A percentile compares a stretch with the other conserved stretches of the same genome.
Evolutionary conservation across 1,140 invertebrate genomes (phyloP).

Genomic region (Rhyacophila brunnea): DNA sequence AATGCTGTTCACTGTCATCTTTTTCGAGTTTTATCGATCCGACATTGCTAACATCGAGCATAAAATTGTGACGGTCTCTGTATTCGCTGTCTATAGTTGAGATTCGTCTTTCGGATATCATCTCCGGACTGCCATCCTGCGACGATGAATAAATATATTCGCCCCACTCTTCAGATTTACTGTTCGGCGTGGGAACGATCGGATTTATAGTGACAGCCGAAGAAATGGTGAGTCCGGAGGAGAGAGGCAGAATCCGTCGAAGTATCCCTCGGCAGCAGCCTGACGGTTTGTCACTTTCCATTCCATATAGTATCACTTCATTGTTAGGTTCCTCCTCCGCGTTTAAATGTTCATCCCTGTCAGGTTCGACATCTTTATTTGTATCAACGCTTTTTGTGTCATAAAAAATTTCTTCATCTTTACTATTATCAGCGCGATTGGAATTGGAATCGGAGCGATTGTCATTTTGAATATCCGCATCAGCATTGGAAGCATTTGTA

Average conservation of each 20-base stretch:
- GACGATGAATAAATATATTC: background rate
- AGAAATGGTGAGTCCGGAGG: too few species aligned
- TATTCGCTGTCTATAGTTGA: background rate
- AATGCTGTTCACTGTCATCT: too few species aligned
- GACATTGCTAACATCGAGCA: too few species aligned
- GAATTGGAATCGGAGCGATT: conserved; percentile 23
- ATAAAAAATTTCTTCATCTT: background rate
- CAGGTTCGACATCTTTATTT: background rate
- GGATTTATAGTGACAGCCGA: too few species aligned
- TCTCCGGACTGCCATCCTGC: background rate
- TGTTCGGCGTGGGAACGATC: too few species aligned
- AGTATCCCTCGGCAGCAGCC: too few species aligned
- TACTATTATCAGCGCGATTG: conserved; percentile 7
- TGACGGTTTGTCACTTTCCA: background rate
- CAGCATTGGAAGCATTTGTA: conserved; percentile 1
- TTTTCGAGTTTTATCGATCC: too few species aligned
- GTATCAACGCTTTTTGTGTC: conserved; percentile 1
- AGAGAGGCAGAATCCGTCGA: too few species aligned
- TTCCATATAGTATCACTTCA: too few species aligned
- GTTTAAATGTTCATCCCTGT: background rate
- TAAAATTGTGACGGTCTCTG: background rate
- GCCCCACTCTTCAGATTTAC: too few species aligned
- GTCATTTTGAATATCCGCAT: background rate
- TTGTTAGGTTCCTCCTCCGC: too few species aligned
- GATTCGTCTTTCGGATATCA: background rate